Percentiles rank a stretch among this genome's conserved stretches.
These are phyloP conservation scores for Lates japonicus DNA, from an alignment of 2,797 vertebrate species.

Conservation along the genomic window DNA sequence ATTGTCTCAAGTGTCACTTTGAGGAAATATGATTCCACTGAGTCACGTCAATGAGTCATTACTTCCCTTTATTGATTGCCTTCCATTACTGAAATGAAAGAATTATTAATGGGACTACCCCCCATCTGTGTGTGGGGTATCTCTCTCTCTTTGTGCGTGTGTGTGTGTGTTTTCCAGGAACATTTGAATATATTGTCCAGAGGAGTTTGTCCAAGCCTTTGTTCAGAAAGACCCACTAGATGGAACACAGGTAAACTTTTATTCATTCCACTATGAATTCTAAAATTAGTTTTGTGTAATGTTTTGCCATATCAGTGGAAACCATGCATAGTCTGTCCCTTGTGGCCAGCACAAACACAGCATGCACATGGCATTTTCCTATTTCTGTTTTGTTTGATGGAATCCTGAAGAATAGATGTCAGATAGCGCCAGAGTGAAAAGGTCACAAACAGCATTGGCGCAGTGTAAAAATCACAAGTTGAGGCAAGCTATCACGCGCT, in stretches of 20 bases:
- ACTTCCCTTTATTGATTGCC: constrained; percentile 74
- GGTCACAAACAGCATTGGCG: constrained; percentile 23
- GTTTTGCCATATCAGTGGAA: neutral
- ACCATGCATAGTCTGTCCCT: no score
- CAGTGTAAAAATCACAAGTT: constrained; percentile 18
- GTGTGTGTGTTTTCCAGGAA: constrained; percentile 86
- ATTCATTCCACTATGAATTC: neutral
- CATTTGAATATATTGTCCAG: constrained; percentile 94
- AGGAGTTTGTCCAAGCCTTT: constrained; percentile 97
- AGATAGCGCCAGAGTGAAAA: neutral
- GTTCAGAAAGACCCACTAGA: constrained; percentile 94
- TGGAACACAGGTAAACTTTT: constrained; percentile 90
- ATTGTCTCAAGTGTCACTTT: constrained; percentile 54
- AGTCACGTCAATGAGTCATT: constrained; percentile 75
- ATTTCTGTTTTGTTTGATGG: constrained; percentile 2
- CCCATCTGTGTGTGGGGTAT: constrained; percentile 15
- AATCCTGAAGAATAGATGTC: neutral
- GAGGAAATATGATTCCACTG: constrained; percentile 69
- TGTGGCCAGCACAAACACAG: neutral
- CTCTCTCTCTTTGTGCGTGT: constrained; percentile 35
- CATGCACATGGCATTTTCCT: neutral
- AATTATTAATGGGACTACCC: constrained; percentile 63
- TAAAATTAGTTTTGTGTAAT: neutral
- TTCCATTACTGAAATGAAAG: constrained; percentile 80
- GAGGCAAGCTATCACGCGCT: neutral